Conservation (phyloP, 2,888 invertebrate genomes). For the Caenorhabditis afra region DNA sequence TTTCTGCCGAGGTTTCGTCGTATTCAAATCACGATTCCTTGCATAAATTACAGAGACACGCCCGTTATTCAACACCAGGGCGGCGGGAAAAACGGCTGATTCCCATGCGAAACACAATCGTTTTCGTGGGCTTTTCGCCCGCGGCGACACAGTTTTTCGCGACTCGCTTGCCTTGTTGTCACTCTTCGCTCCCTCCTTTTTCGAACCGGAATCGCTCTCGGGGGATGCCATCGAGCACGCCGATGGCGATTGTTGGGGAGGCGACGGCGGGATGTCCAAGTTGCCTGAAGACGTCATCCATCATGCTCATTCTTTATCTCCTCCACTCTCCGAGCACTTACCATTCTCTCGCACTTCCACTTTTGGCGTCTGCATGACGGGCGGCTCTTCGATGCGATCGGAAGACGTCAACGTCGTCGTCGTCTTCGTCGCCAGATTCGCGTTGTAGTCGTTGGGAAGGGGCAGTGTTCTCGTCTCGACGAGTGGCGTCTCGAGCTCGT, state of each 20-base stretch:
- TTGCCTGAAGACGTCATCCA: slow-evolving; percentile 28
- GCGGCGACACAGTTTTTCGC: neutral
- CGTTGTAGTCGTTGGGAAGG: slow-evolving; percentile 32
- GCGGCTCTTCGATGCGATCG: slow-evolving; percentile 5
- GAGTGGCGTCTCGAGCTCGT: slow-evolving; percentile 66
- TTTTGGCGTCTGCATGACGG: slow-evolving; percentile 29
- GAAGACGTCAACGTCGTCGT: slow-evolving; percentile 4
- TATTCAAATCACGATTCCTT: slow-evolving; percentile 19
- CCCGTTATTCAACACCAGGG: slow-evolving; percentile 42
- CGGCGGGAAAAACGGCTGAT: slow-evolving; percentile 12
- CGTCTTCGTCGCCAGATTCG: slow-evolving; percentile 23
- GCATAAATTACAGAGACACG: slow-evolving; percentile 50
- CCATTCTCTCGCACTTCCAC: slow-evolving; percentile 36
- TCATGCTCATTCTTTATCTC: slow-evolving; percentile 40
- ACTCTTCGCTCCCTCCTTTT: slow-evolving; percentile 33
- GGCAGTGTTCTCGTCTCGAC: slow-evolving; percentile 61
- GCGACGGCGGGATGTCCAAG: slow-evolving; percentile 6
- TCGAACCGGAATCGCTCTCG: slow-evolving; percentile 37
- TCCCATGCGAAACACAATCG: neutral
- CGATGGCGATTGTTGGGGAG: slow-evolving; percentile 30
- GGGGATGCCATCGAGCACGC: slow-evolving; percentile 28
- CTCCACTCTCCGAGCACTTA: neutral
- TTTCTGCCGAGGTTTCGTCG: slow-evolving; percentile 9
- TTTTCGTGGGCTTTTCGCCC: no score
- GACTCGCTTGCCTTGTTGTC: slow-evolving; percentile 35